Evolutionary conservation across 2,113 vertebrate genomes (phyloP).

Genomic region (Etheostoma cragini): DNA sequence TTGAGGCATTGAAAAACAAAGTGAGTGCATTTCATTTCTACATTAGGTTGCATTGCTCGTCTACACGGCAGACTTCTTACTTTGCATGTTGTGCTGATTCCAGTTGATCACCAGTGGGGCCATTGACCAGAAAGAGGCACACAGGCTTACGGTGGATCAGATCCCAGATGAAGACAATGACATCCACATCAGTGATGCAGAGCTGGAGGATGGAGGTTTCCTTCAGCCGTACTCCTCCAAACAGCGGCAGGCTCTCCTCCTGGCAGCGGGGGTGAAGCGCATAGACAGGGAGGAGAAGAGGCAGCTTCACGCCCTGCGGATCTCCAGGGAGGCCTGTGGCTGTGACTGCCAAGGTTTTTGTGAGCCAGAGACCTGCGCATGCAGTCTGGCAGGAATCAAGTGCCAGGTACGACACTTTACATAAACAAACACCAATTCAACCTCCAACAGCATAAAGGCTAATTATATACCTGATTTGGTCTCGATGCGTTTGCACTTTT

Average conservation of each 20-base stretch:
- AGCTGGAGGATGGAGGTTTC: slow-evolving; percentile 84
- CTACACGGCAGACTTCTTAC: not conserved
- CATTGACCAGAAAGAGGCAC: slow-evolving; percentile 80
- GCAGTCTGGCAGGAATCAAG: slow-evolving; percentile 92
- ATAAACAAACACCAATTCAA: not conserved
- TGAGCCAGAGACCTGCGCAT: slow-evolving; percentile 92
- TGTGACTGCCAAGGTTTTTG: slow-evolving; percentile 91
- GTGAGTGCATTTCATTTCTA: slow-evolving; percentile 71
- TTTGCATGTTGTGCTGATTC: not conserved
- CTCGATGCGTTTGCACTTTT: not conserved
- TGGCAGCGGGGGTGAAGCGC: slow-evolving; percentile 87
- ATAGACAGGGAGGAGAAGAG: slow-evolving; percentile 92
- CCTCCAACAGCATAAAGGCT: not conserved
- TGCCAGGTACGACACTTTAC: slow-evolving; percentile 87
- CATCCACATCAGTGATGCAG: slow-evolving; percentile 63
- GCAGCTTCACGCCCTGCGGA: slow-evolving; percentile 89
- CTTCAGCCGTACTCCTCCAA: slow-evolving; percentile 89
- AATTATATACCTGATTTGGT: no score
- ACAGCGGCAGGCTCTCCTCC: slow-evolving; percentile 88
- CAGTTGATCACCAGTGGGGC: slow-evolving; percentile 85
- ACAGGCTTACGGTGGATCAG: slow-evolving; percentile 85
- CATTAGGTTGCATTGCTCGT: fast-evolving
- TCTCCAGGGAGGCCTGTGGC: slow-evolving; percentile 92
- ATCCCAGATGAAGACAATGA: slow-evolving; percentile 80
- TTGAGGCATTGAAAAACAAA: slow-evolving; percentile 83